Percentiles rank a stretch among this genome's conserved stretches.
Evolutionary conservation across 2,888 invertebrate genomes (phyloP).

Genomic region (Drosophila meridiana): DNA sequence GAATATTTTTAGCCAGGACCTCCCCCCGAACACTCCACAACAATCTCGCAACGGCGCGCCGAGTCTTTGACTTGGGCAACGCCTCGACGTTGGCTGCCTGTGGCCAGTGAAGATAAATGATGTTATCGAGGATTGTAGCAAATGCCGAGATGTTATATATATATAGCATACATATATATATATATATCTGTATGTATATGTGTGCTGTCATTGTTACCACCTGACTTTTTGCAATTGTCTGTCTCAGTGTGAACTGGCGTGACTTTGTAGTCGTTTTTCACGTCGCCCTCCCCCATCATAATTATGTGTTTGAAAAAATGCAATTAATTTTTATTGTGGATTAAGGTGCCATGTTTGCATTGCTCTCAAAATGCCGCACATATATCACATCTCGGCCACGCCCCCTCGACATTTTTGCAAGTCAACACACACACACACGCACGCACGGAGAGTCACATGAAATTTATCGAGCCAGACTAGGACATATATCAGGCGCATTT

Average conservation of each 20-base stretch:
- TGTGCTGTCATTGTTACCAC: slow-evolving; percentile 36
- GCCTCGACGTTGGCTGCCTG: slow-evolving; percentile 32
- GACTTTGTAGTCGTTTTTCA: slow-evolving; percentile 44
- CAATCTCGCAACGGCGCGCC: slow-evolving; percentile 11
- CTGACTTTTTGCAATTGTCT: slow-evolving; percentile 68
- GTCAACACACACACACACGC: slow-evolving; percentile 43
- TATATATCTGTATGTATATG: slow-evolving; percentile 9
- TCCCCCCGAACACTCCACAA: neutral
- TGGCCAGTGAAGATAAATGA: slow-evolving; percentile 70
- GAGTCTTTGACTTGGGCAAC: slow-evolving; percentile 35
- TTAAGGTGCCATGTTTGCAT: slow-evolving; percentile 74
- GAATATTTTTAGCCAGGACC: slow-evolving; percentile 46
- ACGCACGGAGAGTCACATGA: slow-evolving; percentile 17
- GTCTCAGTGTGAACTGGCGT: slow-evolving; percentile 28
- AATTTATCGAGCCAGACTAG: slow-evolving; percentile 73
- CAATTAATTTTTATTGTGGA: slow-evolving; percentile 73
- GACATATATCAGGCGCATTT: slow-evolving; percentile 72
- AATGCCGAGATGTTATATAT: slow-evolving; percentile 6
- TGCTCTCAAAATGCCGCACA: slow-evolving; percentile 62
- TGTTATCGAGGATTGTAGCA: slow-evolving; percentile 56
- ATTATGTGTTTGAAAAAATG: slow-evolving; percentile 58
- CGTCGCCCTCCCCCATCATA: slow-evolving; percentile 52
- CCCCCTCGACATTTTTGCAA: slow-evolving; percentile 56
- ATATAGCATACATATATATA: slow-evolving; percentile 15
- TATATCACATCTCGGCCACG: slow-evolving; percentile 62